These are phyloP conservation scores for Prietella phreatophila DNA, from an alignment of 2,113 vertebrate species.

Conservation along the genomic window DNA sequence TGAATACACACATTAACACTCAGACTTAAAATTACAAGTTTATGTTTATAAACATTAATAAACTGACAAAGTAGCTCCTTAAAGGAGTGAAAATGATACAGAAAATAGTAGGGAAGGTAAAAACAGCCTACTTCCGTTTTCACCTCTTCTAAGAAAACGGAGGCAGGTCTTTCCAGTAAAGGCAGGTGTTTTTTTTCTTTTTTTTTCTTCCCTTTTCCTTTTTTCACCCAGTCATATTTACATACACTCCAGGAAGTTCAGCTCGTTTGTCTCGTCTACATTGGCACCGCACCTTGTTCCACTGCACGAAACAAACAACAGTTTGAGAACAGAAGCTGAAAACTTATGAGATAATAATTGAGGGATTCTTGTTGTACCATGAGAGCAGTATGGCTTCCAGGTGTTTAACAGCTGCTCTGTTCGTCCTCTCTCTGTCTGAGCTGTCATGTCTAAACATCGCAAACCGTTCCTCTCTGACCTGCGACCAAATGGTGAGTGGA, in stretches of 20 bases:
- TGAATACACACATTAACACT: not conserved
- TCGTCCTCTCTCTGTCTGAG: constrained; percentile 16
- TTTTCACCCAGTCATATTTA: constrained; percentile 17
- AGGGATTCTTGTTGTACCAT: not conserved
- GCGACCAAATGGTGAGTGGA: constrained; percentile 49
- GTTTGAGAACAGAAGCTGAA: not conserved
- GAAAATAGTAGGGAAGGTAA: not conserved
- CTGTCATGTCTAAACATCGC: constrained; percentile 32
- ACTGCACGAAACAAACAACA: not conserved
- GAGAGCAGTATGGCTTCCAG: constrained; percentile 16
- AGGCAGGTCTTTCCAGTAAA: constrained; percentile 41
- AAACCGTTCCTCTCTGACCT: constrained; percentile 46
- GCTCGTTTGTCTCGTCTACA: constrained; percentile 5
- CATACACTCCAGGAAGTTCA: constrained; percentile 52
- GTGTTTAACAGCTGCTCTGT: not conserved
- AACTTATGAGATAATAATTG: not conserved
- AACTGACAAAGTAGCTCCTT: not conserved
- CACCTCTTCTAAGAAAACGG: constrained; percentile 6
- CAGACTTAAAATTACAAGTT: not conserved
- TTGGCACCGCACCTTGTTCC: not conserved
- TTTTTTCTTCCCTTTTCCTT: no score
- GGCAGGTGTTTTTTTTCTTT: not conserved
- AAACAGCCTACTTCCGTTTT: not conserved
- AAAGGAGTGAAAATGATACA: not conserved
- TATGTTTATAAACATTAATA: no score